Evolutionary conservation across 2,113 vertebrate species (phyloP).

Genomic region (Bubo bubo): DNA sequence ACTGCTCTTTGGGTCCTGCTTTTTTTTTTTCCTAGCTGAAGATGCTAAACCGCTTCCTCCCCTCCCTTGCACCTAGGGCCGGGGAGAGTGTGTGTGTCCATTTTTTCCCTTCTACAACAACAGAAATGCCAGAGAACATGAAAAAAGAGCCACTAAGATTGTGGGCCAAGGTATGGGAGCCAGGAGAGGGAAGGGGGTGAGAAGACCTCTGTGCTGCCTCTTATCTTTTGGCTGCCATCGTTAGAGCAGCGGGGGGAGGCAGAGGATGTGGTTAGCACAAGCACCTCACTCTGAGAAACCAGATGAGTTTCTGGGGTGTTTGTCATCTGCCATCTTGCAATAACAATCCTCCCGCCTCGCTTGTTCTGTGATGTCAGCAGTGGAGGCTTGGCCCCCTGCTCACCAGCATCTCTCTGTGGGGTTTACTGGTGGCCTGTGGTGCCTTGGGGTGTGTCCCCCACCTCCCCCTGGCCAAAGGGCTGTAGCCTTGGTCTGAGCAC

Average conservation of each 20-base stretch:
- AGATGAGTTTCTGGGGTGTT: not conserved
- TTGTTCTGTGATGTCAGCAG: not conserved
- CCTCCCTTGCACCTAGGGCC: not conserved
- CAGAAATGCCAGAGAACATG: not conserved
- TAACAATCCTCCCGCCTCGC: accelerated
- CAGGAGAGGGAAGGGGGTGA: accelerated
- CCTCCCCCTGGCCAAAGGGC: not conserved
- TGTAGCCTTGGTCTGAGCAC: not conserved
- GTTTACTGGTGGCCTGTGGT: not conserved
- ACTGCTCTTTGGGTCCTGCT: not conserved
- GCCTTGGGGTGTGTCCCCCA: not conserved
- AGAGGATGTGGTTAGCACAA: conserved; percentile 56
- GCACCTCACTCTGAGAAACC: not conserved
- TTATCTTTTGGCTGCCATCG: accelerated
- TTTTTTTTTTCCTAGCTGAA: not conserved
- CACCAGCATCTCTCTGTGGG: not conserved
- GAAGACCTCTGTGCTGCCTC: accelerated
- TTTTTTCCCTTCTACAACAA: not conserved
- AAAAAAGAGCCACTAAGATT: accelerated
- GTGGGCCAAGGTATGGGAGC: accelerated
- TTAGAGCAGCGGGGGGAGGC: not conserved
- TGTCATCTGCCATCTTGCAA: not conserved
- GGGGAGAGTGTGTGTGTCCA: accelerated
- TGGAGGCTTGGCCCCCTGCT: not conserved
- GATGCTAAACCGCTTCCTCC: not conserved